Evolutionary conservation across 1,140 invertebrate genomes (phyloP).

Genomic region (Ceratina calcarata): DNA sequence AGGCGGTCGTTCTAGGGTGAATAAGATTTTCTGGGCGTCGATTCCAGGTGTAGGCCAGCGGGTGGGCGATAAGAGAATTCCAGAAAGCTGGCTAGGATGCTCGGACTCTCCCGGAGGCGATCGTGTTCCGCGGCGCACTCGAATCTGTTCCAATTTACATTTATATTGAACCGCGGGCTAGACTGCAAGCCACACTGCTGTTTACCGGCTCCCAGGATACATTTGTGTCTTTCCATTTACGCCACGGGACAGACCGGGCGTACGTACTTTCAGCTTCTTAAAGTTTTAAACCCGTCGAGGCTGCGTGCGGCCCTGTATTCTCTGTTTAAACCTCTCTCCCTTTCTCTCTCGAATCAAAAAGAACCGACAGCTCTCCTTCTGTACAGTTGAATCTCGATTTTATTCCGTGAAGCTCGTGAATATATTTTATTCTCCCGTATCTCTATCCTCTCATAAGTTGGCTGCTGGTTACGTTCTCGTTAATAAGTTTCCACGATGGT

Average conservation of each 20-base stretch:
- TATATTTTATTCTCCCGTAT: constrained; percentile 7
- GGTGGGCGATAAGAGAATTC: constrained; percentile 37
- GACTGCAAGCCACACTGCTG: constrained; percentile 66
- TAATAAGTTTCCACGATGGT: constrained; percentile 9
- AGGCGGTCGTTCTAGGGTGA: background rate
- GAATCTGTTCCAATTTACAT: constrained; percentile 80
- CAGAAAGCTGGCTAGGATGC: constrained; percentile 34
- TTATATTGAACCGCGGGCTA: constrained; percentile 79
- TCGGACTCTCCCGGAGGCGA: constrained; percentile 36
- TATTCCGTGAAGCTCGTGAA: background rate
- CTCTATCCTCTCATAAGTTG: background rate
- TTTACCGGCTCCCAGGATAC: constrained; percentile 73
- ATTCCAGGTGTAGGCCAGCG: constrained; percentile 47
- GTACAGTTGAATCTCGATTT: background rate
- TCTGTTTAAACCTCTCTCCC: constrained; percentile 10
- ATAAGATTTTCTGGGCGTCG: constrained; percentile 48
- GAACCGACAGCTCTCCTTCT: background rate
- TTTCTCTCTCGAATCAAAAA: background rate
- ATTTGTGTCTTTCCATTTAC: constrained; percentile 73
- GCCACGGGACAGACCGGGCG: constrained; percentile 35
- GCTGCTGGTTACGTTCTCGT: background rate
- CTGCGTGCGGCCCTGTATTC: constrained; percentile 46
- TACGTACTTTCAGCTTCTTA: constrained; percentile 53
- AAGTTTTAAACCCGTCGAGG: constrained; percentile 61
- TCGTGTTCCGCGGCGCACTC: constrained; percentile 67